Conservation (phyloP, 2,888 invertebrate genomes). For the Brachynemurus nebulosus region DNA sequence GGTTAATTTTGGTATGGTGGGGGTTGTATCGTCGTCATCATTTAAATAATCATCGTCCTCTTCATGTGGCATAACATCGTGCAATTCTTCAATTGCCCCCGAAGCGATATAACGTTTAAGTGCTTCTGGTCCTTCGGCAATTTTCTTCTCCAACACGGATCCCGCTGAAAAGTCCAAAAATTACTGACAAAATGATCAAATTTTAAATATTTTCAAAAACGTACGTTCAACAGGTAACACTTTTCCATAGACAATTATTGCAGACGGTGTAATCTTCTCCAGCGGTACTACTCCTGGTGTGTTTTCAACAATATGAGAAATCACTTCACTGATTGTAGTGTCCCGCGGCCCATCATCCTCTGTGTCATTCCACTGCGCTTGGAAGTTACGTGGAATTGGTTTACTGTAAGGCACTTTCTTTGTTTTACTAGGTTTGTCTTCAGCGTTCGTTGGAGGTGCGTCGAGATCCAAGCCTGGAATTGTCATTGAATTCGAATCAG, state of each 20-base stretch:
- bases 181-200: slow-evolving; percentile 1
- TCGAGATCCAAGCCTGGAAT: slow-evolving; percentile 85
- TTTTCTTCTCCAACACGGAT: slow-evolving; percentile 60
- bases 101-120: slow-evolving; percentile 64
- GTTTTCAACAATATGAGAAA: slow-evolving; percentile 60
- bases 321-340: slow-evolving; percentile 46
- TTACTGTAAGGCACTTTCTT: slow-evolving; percentile 89
- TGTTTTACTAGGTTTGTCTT: slow-evolving; percentile 57
- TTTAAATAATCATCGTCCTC: slow-evolving; percentile 39
- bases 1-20: slow-evolving; percentile 22
- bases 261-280: slow-evolving; percentile 62
- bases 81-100: slow-evolving; percentile 67
- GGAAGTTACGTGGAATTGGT: slow-evolving; percentile 91
- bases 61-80: slow-evolving; percentile 58
- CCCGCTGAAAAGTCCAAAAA: slow-evolving; percentile 43
- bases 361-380: slow-evolving; percentile 91
- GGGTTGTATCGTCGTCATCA: slow-evolving; percentile 28
- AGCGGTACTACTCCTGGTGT: slow-evolving; percentile 67
- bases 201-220: slow-evolving; percentile 20
- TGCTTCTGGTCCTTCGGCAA: slow-evolving; percentile 61
- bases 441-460: slow-evolving; percentile 38
- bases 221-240: slow-evolving; percentile 59
- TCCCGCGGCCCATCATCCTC: slow-evolving; percentile 33
- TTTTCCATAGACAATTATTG: slow-evolving; percentile 73
- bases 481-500: slow-evolving; percentile 59